Base-by-base conservation (phyloP, 64 coral and sea anemone species). In the Platygyra sinensis region DNA sequence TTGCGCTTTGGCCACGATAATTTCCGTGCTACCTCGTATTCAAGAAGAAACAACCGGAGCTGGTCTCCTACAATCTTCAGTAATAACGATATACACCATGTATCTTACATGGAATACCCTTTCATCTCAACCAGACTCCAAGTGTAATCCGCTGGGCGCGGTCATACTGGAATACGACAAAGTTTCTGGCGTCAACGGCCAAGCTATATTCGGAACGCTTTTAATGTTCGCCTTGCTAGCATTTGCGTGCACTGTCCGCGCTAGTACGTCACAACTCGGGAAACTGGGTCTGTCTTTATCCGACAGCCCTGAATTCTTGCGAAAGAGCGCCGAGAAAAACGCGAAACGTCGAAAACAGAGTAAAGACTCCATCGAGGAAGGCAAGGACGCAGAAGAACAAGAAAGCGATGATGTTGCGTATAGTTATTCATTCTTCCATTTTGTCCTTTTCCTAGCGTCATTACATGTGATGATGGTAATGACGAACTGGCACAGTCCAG, bases 81-180 rank as follows among this genome's bases (percentile, higher is more conserved):
- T 99, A 0, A 92, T 99, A 5, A 95, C 94, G 59, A 90, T 95
- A 54, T 99, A 99, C 65, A 96, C 97, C 3, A 99, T 99, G 97
- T 99, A 99, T 57, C 38, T 99, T 9, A 99, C 97, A 16, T 99
- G 97, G 97, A 96, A 95, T 51, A 99, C 97, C 1, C 79, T 99
- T 14, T 96, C 94, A 9, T 93, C 89, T 67, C 94, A 99, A 20
- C 97, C 97, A 20, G 97, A 99, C 30, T 74, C 80, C 19, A 93
- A 72, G 28, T 99, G 97, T 27, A 99, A 99, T 29, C 97, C 97
- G 4, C 74, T 99, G 50, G 97, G 97, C 16, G 73, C 93, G 22
- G 79, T 96, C 7, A 96, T 99, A 83, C 60, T 99, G 30, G 97
- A 99, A 62, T 99, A 99, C 52, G 97, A 99, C 31, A 95, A 99